Evolutionary conservation across 2,888 invertebrate genomes (phyloP).

Genomic region (Alloscopus bannaensis): DNA sequence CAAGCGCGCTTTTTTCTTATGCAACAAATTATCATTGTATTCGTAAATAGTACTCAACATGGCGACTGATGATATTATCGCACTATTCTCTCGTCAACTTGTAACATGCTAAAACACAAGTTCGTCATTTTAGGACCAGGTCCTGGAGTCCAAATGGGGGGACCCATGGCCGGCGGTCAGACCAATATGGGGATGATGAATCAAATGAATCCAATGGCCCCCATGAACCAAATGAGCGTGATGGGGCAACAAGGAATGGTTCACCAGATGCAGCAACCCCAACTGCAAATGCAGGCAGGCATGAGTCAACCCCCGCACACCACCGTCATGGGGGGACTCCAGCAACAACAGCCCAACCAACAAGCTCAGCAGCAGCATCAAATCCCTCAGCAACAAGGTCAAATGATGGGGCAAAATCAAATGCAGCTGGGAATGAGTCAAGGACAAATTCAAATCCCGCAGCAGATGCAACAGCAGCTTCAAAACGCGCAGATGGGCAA

Average conservation of each 20-base stretch:
- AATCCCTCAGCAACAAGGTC: constrained; percentile 75
- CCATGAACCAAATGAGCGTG: constrained; percentile 61
- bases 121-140: constrained; percentile 6
- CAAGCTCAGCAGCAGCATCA: constrained; percentile 74
- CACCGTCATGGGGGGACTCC: constrained; percentile 24
- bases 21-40: no score
- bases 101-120: not conserved
- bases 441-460: constrained; percentile 46
- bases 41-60: not conserved
- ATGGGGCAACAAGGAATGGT: constrained; percentile 74
- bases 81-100: no score
- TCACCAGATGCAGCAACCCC: constrained; percentile 66
- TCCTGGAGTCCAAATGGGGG: constrained; percentile 44
- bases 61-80: not conserved
- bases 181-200: constrained; percentile 61
- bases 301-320: constrained; percentile 45
- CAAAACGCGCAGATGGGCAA: constrained; percentile 55
- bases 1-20: no score
- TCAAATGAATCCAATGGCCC: constrained; percentile 65
- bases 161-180: constrained; percentile 66
- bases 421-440: constrained; percentile 47
- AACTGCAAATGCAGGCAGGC: constrained; percentile 59
- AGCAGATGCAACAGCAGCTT: constrained; percentile 50
- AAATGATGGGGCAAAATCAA: constrained; percentile 55
- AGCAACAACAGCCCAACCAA: constrained; percentile 55